These are phyloP conservation scores for Bucorvus abyssinicus DNA, from an alignment of 2,797 vertebrate genomes.

Conservation along the genomic window DNA sequence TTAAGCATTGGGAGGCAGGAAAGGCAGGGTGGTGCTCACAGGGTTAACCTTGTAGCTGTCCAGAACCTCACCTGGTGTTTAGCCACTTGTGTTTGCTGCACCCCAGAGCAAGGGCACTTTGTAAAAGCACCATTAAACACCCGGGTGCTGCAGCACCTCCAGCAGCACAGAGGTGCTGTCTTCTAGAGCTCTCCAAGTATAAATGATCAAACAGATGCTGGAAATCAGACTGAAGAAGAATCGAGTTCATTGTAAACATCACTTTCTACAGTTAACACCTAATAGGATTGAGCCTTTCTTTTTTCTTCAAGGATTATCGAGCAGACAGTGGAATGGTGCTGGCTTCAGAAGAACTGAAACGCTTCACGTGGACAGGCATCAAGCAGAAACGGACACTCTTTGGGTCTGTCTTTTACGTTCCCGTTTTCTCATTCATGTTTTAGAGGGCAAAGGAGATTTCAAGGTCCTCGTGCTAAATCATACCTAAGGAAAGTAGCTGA, in stretches of 20 bases:
- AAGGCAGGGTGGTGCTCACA: neutral
- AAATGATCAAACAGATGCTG: rapidly evolving
- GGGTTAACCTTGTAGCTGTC: neutral
- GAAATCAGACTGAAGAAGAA: neutral
- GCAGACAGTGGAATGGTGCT: slow-evolving; percentile 85
- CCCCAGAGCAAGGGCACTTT: neutral
- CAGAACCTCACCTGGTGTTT: neutral
- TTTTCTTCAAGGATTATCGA: slow-evolving; percentile 81
- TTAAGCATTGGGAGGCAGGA: neutral
- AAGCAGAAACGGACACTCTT: slow-evolving; percentile 68
- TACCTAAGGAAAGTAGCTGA: neutral
- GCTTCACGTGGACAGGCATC: slow-evolving; percentile 79
- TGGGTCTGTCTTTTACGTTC: slow-evolving; percentile 70
- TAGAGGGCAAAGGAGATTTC: neutral
- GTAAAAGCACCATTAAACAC: neutral
- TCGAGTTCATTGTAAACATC: neutral
- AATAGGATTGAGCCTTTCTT: neutral
- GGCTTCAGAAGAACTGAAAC: slow-evolving; percentile 84
- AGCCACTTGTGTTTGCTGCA: neutral
- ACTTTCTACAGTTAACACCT: neutral
- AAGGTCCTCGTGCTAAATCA: neutral
- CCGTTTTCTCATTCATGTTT: neutral
- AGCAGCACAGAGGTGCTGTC: neutral
- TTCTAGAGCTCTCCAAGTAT: neutral
- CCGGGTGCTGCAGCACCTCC: neutral